Evolutionary conservation across 1,140 invertebrate species (phyloP).

Genomic region (Gonatopus flavifemur): DNA sequence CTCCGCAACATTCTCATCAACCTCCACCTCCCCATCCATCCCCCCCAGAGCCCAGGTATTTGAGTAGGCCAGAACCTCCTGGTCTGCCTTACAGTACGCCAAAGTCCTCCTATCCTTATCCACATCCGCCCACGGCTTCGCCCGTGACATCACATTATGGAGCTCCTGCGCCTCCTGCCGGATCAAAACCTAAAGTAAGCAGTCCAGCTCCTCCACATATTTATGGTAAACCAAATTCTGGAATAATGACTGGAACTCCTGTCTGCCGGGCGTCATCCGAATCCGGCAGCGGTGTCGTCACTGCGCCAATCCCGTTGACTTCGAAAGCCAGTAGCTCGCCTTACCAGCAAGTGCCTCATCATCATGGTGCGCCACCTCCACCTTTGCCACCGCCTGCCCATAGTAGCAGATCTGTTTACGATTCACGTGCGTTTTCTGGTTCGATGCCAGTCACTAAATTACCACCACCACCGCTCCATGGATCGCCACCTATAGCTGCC

Average conservation of each 20-base stretch:
- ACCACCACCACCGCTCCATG: conserved; percentile 56
- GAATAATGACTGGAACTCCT: conserved; percentile 65
- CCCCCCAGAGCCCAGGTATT: conserved; percentile 55
- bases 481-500: conserved; percentile 57
- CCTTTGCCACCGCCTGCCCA: conserved; percentile 63
- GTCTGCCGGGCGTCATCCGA: conserved; percentile 60
- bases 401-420: conserved; percentile 56
- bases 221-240: conserved; percentile 70
- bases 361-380: conserved; percentile 56
- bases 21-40: conserved; percentile 53
- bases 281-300: conserved; percentile 40
- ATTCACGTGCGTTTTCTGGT: conserved; percentile 54
- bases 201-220: conserved; percentile 79
- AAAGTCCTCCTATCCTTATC: conserved; percentile 48
- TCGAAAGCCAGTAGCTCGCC: conserved; percentile 70
- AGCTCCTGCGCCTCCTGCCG: conserved; percentile 36
- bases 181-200: conserved; percentile 72
- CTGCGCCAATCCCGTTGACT: conserved; percentile 63
- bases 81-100: conserved; percentile 38
- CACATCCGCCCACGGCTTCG: conserved; percentile 41
- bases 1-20: conserved; percentile 43
- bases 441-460: conserved; percentile 59
- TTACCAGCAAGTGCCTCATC: conserved; percentile 66
- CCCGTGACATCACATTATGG: conserved; percentile 42
- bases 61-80: conserved; percentile 39